Evolutionary conservation across 1,140 invertebrate genomes (phyloP), one percentile per base, ranked within the genome.

Genomic region (Drosophila nannoptera): DNA sequence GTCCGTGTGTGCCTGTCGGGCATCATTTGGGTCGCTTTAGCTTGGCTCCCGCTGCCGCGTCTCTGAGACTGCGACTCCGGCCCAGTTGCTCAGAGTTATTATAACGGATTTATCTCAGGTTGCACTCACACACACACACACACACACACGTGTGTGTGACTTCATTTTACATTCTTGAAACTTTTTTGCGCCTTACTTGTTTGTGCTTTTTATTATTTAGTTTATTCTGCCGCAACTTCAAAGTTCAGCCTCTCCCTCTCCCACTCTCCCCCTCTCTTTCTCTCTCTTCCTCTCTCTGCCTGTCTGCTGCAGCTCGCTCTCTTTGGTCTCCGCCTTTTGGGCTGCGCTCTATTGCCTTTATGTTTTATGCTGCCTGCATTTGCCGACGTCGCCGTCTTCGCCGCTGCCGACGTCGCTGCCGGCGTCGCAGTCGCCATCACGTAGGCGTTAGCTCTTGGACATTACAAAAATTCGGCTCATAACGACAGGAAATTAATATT

Each of bases 21-120:
- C 76, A 78, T 80, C 77, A 78, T 78, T 78, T 78, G 56, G 75
- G 53, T 72, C 69, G 58, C 46, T 69, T 35, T 35, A 54, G 29
- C 14, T 56, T 70, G 36, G 12, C 36, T 16, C 52, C 52, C 36
- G 7, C 22, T 54, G n/a, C 54, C 16, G 6, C 16, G 50, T 29
- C 46, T 42, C 11, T 5, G 33, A 29, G 46, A 53, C 66, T 36
- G 43, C 65, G 33, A 50, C 59, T 48, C 31, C 59, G 60, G 48
- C 75, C 65, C 75, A 82, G 71, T 75, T 82, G 78, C 78, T 58
- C 64, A 70, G 80, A 86, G 81, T 80, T 84, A 84, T 84, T 84
- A 81, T 80, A 84, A 84, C 80, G 80, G 80, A 84, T 84, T 84
- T 84, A 84, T 86, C 80, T 84, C 80, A 84, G 80, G 80, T 84